Evolutionary conservation across 2,888 invertebrate species (phyloP), one percentile per base, ranked within the genome.

Genomic region (Eudemis profundana): DNA sequence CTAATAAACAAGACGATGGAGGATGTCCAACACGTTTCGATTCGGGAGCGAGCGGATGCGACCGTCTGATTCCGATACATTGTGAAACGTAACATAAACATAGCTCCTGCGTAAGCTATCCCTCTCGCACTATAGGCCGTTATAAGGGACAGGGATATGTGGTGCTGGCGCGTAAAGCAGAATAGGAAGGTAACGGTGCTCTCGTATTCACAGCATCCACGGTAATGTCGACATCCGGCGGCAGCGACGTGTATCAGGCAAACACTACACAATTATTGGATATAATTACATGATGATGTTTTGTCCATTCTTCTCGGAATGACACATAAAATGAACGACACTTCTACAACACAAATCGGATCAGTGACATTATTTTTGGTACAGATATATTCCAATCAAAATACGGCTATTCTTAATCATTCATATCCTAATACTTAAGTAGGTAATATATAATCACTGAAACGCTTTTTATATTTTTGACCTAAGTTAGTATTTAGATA

Each of bases 101-200:
- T n/a, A n/a, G n/a, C n/a, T n/a, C n/a, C n/a, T n/a, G n/a, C n/a
- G 10, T n/a, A 23, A 7, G 29, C 57, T 50, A 17, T 64, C 57
- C 36, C 57, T 42, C 44, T 59, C 56, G 3, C 21, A 36, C 57
- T 29, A n/a, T 23, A 14, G 44, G 4, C 33, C 44, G 21, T 19
- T 27, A 15, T 36, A 23, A 50, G 68, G 60, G 66, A 56, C 71
- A 65, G 67, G 67, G 70, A 74, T 72, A 72, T 71, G 79, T 77
- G 73, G 72, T 72, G 76, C 78, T 83, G 69, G 73, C 71, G 57
- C 15, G 38, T n/a, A 36, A 53, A 71, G 75, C 85, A 84, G 87
- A 85, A 81, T 84, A 78, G 73, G 69, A 76, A 78, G 74, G 75
- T 80, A 78, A 79, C 79, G 82, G 79, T 76, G 76, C 72, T 74